Evolutionary conservation across 2,797 vertebrate species (phyloP), one percentile per base, ranked within the genome.

Genomic region (Premnoplex brunnescens): DNA sequence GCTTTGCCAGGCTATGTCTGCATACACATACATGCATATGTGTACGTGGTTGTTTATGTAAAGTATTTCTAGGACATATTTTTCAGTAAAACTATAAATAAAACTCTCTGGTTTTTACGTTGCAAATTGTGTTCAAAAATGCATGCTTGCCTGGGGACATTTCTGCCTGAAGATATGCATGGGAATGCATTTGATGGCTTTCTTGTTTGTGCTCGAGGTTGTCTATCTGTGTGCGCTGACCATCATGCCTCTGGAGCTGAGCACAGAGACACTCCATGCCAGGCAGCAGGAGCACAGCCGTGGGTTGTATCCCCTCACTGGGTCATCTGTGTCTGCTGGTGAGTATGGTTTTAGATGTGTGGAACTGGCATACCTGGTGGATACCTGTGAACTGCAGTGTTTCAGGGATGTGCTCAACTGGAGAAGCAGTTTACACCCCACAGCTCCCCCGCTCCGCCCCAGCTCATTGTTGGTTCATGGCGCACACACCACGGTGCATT

Each of bases 11-110:
- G 43, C 43, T 34, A 37, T 30, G 19, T 27, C 43, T 79, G 32
- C 54, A 39, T 43, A 43, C 19, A 54, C 1, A 0, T 37, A 23
- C 11, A n/a, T n/a, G 22, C 27, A 80, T 23, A 9, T 0, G 0
- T 49, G 51, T 39, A 52, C 9, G 2, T 12, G 39, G 37, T 23
- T 62, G 18, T 24, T 78, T 24, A 52, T 18, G 16, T 37, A 34
- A 52, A 81, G 32, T 46, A 68, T 60, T 68, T 62, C 39, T 44
- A 63, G 58, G 54, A 32, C 34, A 6, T 56, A 20, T 51, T 77
- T 80, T 74, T 74, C 48, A 62, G 68, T 23, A 64, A 83, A 93
- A 39, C 41, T 68, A 21, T 44, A 77, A 58, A 83, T 30, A 71
- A 1, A 7, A 4, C 39, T 66, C 14, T 27, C 58, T 43, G 28